Evolutionary conservation across 1,140 invertebrate genomes (phyloP).

Genomic region (Scaptomyza graminum): DNA sequence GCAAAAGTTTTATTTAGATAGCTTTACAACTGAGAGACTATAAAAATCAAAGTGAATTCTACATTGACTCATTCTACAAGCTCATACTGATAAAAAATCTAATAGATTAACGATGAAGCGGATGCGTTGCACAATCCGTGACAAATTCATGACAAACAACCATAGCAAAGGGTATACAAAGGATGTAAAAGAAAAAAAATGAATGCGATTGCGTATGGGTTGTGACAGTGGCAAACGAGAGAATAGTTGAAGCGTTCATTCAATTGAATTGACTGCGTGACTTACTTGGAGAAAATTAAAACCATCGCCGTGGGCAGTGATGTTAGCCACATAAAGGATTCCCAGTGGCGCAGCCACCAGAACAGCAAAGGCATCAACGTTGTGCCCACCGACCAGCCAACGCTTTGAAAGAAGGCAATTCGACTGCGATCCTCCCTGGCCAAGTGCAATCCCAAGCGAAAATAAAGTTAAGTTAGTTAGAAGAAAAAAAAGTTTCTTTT

Average conservation of each 20-base stretch:
- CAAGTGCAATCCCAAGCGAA: conserved; percentile 11
- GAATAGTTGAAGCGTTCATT: conserved; percentile 36
- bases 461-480: conserved; percentile 43
- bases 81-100: too few relatives aligned
- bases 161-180: background rate
- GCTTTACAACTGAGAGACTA: too few relatives aligned
- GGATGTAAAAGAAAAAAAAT: background rate
- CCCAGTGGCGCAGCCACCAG: conserved; percentile 86
- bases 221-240: conserved; percentile 3
- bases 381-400: conserved; percentile 85
- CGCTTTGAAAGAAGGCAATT: conserved; percentile 84
- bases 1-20: too few relatives aligned
- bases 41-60: too few relatives aligned
- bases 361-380: conserved; percentile 85
- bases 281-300: conserved; percentile 84
- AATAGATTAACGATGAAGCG: background rate
- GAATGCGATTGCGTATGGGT: conserved; percentile 13
- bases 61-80: too few relatives aligned
- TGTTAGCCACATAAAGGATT: conserved; percentile 84
- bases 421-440: conserved; percentile 83
- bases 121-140: background rate
- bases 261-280: conserved; percentile 54
- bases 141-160: background rate
- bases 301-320: conserved; percentile 83
- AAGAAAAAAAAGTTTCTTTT: conserved; percentile 34